These are phyloP conservation scores for Forficula auricularia DNA, from an alignment of 1,140 invertebrate species.

Conservation along the genomic window DNA sequence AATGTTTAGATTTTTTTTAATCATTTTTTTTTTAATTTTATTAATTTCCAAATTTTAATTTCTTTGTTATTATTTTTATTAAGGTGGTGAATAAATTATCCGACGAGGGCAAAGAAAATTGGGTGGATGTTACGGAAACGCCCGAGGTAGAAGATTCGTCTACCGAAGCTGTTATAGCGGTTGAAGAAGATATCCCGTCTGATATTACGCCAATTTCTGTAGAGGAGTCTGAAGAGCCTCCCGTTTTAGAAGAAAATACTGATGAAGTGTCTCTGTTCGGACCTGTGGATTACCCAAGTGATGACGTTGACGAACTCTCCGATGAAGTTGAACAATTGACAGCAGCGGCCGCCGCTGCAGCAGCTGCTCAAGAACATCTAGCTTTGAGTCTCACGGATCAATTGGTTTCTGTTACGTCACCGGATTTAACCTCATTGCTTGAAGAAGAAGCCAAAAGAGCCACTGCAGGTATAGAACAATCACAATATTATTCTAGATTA, in stretches of 20 bases:
- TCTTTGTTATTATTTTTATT: conserved; percentile 1
- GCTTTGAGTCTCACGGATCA: conserved; percentile 22
- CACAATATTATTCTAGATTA: too few relatives aligned
- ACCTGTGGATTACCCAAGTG: conserved; percentile 1
- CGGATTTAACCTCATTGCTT: conserved; percentile 23
- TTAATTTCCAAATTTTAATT: too few relatives aligned
- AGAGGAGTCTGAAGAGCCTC: conserved; percentile 18
- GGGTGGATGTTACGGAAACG: conserved; percentile 16
- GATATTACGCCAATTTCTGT: conserved; percentile 13
- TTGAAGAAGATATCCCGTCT: conserved; percentile 11
- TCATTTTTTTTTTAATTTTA: too few relatives aligned
- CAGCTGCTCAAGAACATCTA: conserved; percentile 23
- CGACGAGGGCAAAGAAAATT: conserved; percentile 30
- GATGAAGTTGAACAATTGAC: conserved; percentile 4
- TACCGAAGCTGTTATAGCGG: conserved; percentile 10
- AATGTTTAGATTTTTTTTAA: too few relatives aligned
- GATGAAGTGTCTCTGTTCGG: conserved; percentile 12
- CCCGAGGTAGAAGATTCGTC: conserved; percentile 20
- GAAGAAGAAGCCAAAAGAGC: conserved; percentile 24
- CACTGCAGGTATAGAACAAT: background rate
- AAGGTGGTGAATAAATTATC: conserved; percentile 20
- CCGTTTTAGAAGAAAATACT: conserved; percentile 19
- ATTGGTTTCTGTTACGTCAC: conserved; percentile 22
- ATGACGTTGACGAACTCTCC: background rate
- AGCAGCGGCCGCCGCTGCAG: background rate